Conservation (phyloP, 2,888 invertebrate species). For the Archips crataeganus region DNA sequence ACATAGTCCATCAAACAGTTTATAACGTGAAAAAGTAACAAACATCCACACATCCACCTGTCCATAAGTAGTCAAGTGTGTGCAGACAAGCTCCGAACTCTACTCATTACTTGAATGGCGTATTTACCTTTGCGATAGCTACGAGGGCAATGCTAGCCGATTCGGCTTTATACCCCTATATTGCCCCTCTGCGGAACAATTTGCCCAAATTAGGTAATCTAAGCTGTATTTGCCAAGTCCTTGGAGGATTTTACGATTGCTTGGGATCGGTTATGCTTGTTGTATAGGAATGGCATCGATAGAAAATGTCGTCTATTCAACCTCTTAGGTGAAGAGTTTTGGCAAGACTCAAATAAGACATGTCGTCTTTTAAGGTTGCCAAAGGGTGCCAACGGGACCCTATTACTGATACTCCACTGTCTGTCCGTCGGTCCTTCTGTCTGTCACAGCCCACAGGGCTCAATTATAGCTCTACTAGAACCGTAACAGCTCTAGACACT, state of each 20-base stretch:
- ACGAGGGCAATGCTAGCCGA: slow-evolving; percentile 11
- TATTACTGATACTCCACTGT: too few species aligned
- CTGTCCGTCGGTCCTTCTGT: too few species aligned
- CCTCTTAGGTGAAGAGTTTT: background rate
- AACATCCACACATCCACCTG: too few species aligned
- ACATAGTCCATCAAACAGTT: too few species aligned
- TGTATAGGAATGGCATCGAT: background rate
- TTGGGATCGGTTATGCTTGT: background rate
- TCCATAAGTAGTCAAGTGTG: background rate
- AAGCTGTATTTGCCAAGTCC: slow-evolving; percentile 1
- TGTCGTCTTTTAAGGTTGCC: too few species aligned
- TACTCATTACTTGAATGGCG: slow-evolving; percentile 23
- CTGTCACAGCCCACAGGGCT: too few species aligned
- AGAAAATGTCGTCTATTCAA: background rate
- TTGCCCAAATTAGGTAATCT: slow-evolving; percentile 23
- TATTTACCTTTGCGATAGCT: slow-evolving; percentile 26
- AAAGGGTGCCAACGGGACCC: too few species aligned
- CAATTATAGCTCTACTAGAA: too few species aligned
- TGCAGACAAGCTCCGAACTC: background rate
- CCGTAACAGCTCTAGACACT: too few species aligned
- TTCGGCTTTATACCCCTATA: slow-evolving; percentile 17
- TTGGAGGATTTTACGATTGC: slow-evolving; percentile 7
- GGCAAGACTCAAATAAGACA: too few species aligned
- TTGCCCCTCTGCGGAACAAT: slow-evolving; percentile 26
- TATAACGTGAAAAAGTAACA: too few species aligned